Percentiles rank a stretch among this genome's conserved stretches.
These are phyloP conservation scores for Phaenicophaeus curvirostris DNA, from an alignment of 2,797 vertebrate species.

Conservation along the genomic window DNA sequence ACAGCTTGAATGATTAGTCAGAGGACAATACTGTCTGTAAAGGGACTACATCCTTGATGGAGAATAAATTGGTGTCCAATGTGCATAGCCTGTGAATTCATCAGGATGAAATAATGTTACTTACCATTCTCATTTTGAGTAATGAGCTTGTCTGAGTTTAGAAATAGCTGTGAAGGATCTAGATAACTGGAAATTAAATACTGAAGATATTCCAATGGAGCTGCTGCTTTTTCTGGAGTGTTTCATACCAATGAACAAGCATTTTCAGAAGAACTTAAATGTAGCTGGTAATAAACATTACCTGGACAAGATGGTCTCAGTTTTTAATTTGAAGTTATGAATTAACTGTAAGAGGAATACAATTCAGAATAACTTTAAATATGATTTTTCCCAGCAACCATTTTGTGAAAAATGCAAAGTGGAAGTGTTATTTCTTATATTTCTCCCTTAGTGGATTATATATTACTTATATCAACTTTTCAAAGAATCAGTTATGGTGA, in stretches of 20 bases:
- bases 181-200: background rate
- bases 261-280: background rate
- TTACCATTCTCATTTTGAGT: background rate
- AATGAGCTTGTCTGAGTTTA: background rate
- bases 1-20: background rate
- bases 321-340: background rate
- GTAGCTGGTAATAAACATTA: background rate
- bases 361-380: background rate
- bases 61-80: background rate
- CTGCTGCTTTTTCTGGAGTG: background rate
- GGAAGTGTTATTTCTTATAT: background rate
- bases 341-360: background rate
- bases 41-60: background rate
- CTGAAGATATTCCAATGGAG: background rate
- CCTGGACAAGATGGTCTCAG: background rate
- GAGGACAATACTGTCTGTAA: background rate
- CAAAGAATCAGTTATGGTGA: constrained; percentile 63
- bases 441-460: constrained; percentile 49
- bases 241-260: background rate
- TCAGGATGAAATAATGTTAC: background rate
- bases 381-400: background rate
- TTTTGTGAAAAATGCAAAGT: background rate
- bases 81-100: background rate
- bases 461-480: constrained; percentile 59
- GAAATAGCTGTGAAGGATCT: background rate